Evolutionary conservation across 1,140 invertebrate species (phyloP), one percentile per base, ranked within the genome.

Genomic region (Bombus soroeensis): DNA sequence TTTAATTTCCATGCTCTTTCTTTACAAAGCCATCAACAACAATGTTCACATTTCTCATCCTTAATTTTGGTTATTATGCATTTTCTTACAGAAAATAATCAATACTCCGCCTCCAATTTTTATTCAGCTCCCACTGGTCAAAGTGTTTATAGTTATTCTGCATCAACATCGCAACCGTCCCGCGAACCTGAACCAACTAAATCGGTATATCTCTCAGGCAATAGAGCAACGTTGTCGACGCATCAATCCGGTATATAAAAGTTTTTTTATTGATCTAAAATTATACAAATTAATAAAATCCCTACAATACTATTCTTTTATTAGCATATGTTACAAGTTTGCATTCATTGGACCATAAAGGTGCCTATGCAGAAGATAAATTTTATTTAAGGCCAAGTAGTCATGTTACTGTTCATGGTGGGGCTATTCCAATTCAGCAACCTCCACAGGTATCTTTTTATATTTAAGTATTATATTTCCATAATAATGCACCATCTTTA

Each of bases 381-480:
- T 95, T 93, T 92, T 95, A 95, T 73, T 70, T 94, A 12, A 91
- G 95, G 62, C 94, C 95, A 22, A 92, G 94, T 53, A 95, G 94
- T 87, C 95, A 96, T 87, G 94, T 96, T 62, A 92, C 95, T 5
- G 92, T 96, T 57, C 95, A 96, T 81, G 95, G 94, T 79, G 95
- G 95, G 81, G 94, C 95, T 53, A 95, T 96, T 81, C 95, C 95
- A 57, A 96, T 96, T 87, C 96, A 96, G 85, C 96, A 96, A 92
- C 94, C 95, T 34, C 93, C 95, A 10, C 96, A 95, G 94, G 95
- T 96, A 78, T 62, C 84, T 41, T 25, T 37, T 71, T 70, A 43
- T 57, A 64, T 57, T 82, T 57, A 47, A 73, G 59, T 79, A 81
- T 73, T 47, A 62, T 53, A n/a, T 53, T 53, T 53, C 18, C 47